A percentile compares a stretch with the other conserved stretches of the same genome.
phyloP scores from a whole-genome alignment of 1,140 invertebrate genomes.

The Muscidifurax raptorellus region DNA sequence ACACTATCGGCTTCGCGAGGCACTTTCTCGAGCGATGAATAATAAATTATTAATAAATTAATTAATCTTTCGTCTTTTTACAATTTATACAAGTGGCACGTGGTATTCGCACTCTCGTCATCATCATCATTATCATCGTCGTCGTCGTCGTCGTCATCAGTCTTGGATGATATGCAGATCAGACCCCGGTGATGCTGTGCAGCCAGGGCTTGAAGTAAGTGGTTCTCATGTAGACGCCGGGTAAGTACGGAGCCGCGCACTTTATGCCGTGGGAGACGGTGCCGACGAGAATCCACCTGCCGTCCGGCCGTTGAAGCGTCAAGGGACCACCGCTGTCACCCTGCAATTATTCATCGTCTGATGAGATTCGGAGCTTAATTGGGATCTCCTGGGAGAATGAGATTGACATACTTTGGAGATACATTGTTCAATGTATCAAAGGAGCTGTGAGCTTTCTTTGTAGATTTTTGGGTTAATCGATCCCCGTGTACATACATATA shows the following conservation, averaged over 20 bases:
- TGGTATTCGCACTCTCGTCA: conserved; percentile 11
- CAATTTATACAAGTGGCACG: conserved; percentile 74
- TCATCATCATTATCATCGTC: background rate
- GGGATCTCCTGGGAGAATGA: too few relatives aligned
- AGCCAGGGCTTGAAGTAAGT: conserved; percentile 94
- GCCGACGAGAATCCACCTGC: conserved; percentile 91
- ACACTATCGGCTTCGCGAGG: too few relatives aligned
- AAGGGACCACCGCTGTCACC: conserved; percentile 96
- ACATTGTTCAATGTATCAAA: too few relatives aligned
- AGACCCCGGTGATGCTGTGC: conserved; percentile 87
- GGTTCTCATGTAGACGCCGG: conserved; percentile 95
- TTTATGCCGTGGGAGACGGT: conserved; percentile 97
- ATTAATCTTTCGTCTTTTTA: conserved; percentile 72
- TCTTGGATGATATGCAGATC: conserved; percentile 59
- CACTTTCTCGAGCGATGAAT: background rate
- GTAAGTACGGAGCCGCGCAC: conserved; percentile 92
- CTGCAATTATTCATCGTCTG: conserved; percentile 75
- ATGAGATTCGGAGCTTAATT: too few relatives aligned
- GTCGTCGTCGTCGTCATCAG: background rate
- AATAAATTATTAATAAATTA: conserved; percentile 49
- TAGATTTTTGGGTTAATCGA: too few relatives aligned
- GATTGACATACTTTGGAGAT: background rate
- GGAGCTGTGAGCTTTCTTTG: too few relatives aligned
- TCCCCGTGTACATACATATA: too few relatives aligned
- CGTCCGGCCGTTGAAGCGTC: conserved; percentile 88